Percentiles rank a stretch among this genome's conserved stretches.
Evolutionary conservation across 2,888 invertebrate genomes (phyloP).

Genomic region (Netelia melanura): DNA sequence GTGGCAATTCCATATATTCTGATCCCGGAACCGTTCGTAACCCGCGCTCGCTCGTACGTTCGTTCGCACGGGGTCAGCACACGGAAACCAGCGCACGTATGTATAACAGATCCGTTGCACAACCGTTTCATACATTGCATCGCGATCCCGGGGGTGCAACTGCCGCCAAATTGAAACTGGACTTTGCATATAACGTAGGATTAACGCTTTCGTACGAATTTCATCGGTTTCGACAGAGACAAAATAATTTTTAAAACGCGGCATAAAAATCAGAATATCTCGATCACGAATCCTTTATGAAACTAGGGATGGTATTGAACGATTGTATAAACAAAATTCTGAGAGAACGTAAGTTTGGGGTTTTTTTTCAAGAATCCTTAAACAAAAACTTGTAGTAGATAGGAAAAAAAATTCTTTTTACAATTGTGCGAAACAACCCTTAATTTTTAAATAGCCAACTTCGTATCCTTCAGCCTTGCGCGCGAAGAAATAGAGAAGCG

Average conservation of each 20-base stretch:
- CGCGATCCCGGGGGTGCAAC: conserved; percentile 68
- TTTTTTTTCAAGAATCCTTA: too few relatives aligned
- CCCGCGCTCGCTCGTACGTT: conserved; percentile 54
- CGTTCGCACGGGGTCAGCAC: conserved; percentile 54
- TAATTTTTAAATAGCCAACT: too few relatives aligned
- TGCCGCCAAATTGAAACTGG: conserved; percentile 82
- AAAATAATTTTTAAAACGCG: neutral
- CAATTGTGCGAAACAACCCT: too few relatives aligned
- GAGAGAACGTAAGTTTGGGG: too few relatives aligned
- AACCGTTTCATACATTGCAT: conserved; percentile 70
- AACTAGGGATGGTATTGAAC: too few relatives aligned
- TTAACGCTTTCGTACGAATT: conserved; percentile 78
- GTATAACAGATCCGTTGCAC: conserved; percentile 31
- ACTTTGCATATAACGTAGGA: conserved; percentile 78
- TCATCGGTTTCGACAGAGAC: conserved; percentile 18
- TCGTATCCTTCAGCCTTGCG: neutral
- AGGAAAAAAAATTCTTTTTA: too few relatives aligned
- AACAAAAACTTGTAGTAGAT: too few relatives aligned
- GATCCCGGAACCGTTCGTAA: conserved; percentile 72
- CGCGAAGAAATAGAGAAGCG: neutral
- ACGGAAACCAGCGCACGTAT: conserved; percentile 37
- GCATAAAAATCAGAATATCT: neutral
- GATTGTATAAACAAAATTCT: too few relatives aligned
- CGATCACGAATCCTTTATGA: too few relatives aligned
- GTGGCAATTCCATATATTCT: conserved; percentile 73